Base-by-base conservation (phyloP, 1,140 invertebrate species). In the Pseudomyrmex pallidus region DNA sequence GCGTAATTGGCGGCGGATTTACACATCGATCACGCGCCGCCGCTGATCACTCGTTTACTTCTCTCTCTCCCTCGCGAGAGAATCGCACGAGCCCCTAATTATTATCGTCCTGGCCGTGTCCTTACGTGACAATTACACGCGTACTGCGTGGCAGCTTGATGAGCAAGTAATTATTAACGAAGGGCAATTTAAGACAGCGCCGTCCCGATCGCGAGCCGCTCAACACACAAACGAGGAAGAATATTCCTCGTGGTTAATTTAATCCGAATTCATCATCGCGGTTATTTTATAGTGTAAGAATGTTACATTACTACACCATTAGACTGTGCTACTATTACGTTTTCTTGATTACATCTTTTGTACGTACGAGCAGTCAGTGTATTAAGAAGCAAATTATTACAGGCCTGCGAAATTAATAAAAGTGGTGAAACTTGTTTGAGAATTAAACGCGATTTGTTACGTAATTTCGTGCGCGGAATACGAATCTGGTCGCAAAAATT, bases 1-100 rank as follows among this genome's bases (percentile, higher is more conserved):
- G 54, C 56, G 64, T 80, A 80, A 80, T 80, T 72, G 76, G 54
- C 66, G 76, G 46, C 76, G 76, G 76, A 80, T 80, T 80, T 50
- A 80, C 76, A 66, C 66, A 72, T 80, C 66, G 66, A 80, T 80
- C 76, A 80, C 50, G 68, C 68, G 78, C 50, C 44, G 46, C 64
- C 52, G 25, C 46, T 25, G 66, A 64, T 77, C 54, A 50, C 80
- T 85, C 84, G 74, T 87, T 73, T 74, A 50, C 74, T 77, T 66
- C 70, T 35, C 35, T 35, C 70, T 78, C 68, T 54, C 35, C 68
- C 76, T 78, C 64, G 54, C 20, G 15, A 9, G 50, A 56, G 52
- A 17, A 78, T 70, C 76, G 20, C 76, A 35, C 61, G 57, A 54
- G 48, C n/a, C 66, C 66, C 35, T 35, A 35, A 35, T 80, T 59